Base-by-base conservation (phyloP, 2,113 vertebrate genomes). In the Prochilodus magdalenae region DNA sequence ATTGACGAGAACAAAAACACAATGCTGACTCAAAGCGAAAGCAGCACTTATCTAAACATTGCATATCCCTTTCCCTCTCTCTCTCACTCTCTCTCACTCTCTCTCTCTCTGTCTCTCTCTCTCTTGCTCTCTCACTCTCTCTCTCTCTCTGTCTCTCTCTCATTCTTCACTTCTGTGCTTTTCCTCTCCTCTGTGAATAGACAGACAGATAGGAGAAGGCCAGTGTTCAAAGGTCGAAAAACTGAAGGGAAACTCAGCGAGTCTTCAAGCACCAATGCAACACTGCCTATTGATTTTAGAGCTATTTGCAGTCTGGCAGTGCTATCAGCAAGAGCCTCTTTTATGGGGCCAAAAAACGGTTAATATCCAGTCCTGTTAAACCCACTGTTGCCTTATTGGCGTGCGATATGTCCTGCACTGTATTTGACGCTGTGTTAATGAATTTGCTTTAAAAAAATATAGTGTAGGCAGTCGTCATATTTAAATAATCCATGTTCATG, bases 11-110 rank as follows among this genome's bases (percentile, higher is more conserved):
- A 79, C 75, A 73, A 73, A 66, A 75, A 74, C 69, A 77, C 53
- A 57, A 78, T 79, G 80, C 33, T 82, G 75, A 79, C 66, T 84
- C 79, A 82, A 75, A 82, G 80, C 76, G 63, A 79, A 26, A 82
- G 80, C 73, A 27, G 6, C 57, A 82, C 73, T 80, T 80, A 73
- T 83, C 57, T 82, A 72, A 80, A 84, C 65, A 44, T 67, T 78
- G 62, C 29, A 67, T 30, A 73, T 78, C 59, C 22, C 27, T 16
- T n/a, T 12, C 33, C 26, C 16, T 71, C 51, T 70, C 27, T 26
- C 57, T 73, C 40, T 49, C 53, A 44, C 30, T 40, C 29, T 24
- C 76, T 26, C 69, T 14, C 55, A 65, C 36, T n/a, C 33, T 44
- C 40, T 69, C 44, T 62, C 44, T 51, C 79, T 66, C 27, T 60